phyloP scores from a whole-genome alignment of 2,888 invertebrate species.

The Salticus scenicus region DNA sequence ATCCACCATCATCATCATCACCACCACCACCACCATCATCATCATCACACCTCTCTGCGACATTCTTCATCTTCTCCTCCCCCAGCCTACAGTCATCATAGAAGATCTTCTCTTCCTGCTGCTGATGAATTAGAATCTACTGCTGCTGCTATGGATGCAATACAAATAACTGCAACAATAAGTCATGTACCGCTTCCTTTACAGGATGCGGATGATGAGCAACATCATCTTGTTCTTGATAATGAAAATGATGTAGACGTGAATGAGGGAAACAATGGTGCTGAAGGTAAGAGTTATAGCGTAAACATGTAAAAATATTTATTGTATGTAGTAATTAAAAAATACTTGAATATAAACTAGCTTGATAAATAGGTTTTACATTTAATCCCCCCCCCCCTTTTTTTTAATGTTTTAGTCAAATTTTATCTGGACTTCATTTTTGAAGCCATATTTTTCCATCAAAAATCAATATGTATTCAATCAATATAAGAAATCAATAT shows the following conservation, averaged over 20 bases:
- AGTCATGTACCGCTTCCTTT: not conserved
- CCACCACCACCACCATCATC: no score
- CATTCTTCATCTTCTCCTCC: not conserved
- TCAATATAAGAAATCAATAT: no score
- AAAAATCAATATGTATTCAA: no score
- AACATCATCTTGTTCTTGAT: not conserved
- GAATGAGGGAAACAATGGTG: slow-evolving; percentile 75
- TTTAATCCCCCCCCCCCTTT: no score
- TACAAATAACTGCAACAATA: not conserved
- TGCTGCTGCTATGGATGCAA: not conserved
- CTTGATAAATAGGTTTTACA: no score
- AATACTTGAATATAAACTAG: no score
- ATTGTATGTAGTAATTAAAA: no score
- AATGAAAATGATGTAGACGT: slow-evolving; percentile 65
- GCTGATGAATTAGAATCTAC: not conserved
- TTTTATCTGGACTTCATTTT: no score
- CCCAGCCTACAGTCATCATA: not conserved
- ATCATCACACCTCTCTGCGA: not conserved
- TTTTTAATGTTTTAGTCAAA: no score
- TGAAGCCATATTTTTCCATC: no score
- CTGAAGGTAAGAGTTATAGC: slow-evolving; percentile 73
- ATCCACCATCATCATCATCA: not conserved
- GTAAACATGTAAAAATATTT: no score
- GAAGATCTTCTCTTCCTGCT: not conserved
- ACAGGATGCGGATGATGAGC: not conserved